Conservation (phyloP, 2,888 invertebrate genomes). For the Linyphia triangularis region DNA sequence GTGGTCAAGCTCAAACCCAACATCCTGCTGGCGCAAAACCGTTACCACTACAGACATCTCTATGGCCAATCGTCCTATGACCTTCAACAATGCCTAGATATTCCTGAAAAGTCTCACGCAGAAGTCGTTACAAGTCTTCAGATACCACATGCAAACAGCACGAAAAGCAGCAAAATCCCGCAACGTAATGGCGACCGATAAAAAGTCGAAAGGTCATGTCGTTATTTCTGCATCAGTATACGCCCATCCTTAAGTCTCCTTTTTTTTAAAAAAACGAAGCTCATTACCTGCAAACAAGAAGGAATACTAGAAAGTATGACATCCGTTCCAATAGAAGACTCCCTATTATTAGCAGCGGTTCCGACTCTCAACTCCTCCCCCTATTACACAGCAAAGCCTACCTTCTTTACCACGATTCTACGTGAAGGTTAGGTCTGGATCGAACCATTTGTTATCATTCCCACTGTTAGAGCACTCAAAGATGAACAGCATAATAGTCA, state of each 20-base stretch:
- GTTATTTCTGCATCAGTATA: constrained; percentile 58
- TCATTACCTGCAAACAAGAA: constrained; percentile 45
- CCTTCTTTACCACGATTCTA: constrained; percentile 55
- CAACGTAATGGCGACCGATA: background rate
- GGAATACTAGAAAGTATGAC: constrained; percentile 67
- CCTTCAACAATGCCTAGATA: constrained; percentile 12
- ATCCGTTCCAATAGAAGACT: constrained; percentile 45
- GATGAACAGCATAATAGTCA: constrained; percentile 66
- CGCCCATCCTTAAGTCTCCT: constrained; percentile 44
- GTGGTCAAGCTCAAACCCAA: constrained; percentile 20
- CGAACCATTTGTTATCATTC: constrained; percentile 55
- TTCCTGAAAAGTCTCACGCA: constrained; percentile 37
- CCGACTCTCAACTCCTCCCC: constrained; percentile 56
- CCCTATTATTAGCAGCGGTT: constrained; percentile 66
- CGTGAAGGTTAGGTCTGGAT: constrained; percentile 29
- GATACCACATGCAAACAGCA: constrained; percentile 36
- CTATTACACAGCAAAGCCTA: constrained; percentile 59
- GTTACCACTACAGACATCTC: constrained; percentile 1
- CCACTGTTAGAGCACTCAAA: constrained; percentile 3
- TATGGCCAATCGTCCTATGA: constrained; percentile 14
- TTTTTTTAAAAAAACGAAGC: constrained; percentile 33
- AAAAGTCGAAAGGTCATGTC: constrained; percentile 52
- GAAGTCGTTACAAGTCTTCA: constrained; percentile 40
- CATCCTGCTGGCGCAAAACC: too few species aligned
- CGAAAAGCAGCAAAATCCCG: background rate